Base-by-base conservation (phyloP, 2,113 vertebrate genomes). In the Neogobius melanostomus region DNA sequence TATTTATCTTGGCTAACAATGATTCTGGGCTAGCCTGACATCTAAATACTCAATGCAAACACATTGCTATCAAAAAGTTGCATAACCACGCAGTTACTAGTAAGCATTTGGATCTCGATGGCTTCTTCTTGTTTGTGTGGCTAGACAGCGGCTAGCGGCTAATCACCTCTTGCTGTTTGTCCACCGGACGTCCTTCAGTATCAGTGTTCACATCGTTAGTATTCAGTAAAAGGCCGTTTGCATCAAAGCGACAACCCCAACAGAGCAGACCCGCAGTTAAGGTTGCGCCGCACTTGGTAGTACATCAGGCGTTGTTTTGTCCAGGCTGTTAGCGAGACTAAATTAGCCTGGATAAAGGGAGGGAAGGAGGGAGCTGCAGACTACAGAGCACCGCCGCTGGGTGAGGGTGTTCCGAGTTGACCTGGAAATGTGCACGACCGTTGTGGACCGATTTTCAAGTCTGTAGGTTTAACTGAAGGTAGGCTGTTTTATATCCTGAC, bases 221-320 rank as follows among this genome's bases (percentile, higher is more conserved):
- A 66, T 60, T 63, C 75, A 21, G n/a, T 52, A 68, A 68, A 52
- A 54, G 21, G 16, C 66, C 11, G 62, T 67, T 54, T 64, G 74
- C 62, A 53, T 75, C 60, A 74, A 54, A 36, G 4, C 11, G 28
- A 16, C 14, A 5, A 21, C 64, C 72, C 53, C 66, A 7, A 3
- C 60, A 75, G 52, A 67, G 61, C 57, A 28, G 68, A 76, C 72
- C 69, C 71, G 79, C 71, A 74, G 12, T 64, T 10, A 16, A 59
- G 42, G 65, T 15, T 77, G 21, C 42, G 44, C 61, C 61, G 62
- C 69, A 64, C 82, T 74, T 48, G 64, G 47, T 72, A 81, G 72
- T 42, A 17, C 82, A 78, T 71, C 54, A 66, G 28, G 46, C 69
- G 60, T 51, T 12, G 21, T 70, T 62, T 57, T 56, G 59, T 67